Evolutionary conservation across 2,113 vertebrate species (phyloP).

Genomic region (Ptychochromis oligacanthus): DNA sequence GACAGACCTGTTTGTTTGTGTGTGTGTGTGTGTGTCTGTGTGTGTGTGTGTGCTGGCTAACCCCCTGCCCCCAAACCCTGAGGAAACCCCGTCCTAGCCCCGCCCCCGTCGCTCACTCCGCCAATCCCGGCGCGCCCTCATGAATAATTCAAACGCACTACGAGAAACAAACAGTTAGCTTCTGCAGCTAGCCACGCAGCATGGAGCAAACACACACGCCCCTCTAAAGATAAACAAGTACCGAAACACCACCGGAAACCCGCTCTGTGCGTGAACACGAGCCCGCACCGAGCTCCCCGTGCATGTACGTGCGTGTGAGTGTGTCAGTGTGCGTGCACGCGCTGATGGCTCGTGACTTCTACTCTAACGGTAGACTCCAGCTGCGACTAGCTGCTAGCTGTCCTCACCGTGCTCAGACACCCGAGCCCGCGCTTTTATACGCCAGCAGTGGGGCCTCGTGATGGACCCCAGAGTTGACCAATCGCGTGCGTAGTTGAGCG

Average conservation of each 20-base stretch:
- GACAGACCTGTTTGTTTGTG: background rate
- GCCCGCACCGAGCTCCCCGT: background rate
- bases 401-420: background rate
- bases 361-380: background rate
- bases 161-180: slow-evolving; percentile 55
- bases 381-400: background rate
- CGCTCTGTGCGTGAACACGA: background rate
- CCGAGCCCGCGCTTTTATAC: background rate
- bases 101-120: slow-evolving; percentile 18
- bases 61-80: background rate
- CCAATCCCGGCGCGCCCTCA: slow-evolving; percentile 40
- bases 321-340: background rate
- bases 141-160: slow-evolving; percentile 39
- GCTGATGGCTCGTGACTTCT: background rate
- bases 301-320: background rate
- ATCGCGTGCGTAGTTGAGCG: background rate
- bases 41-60: background rate
- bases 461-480: background rate
- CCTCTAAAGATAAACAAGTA: background rate
- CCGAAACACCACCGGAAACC: background rate
- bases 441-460: background rate
- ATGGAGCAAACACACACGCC: slow-evolving; percentile 28
- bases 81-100: background rate
- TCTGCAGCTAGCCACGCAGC: slow-evolving; percentile 38
- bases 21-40: background rate